Evolutionary conservation across 2,797 vertebrate genomes (phyloP).

Genomic region (Peromyscus attwateri): DNA sequence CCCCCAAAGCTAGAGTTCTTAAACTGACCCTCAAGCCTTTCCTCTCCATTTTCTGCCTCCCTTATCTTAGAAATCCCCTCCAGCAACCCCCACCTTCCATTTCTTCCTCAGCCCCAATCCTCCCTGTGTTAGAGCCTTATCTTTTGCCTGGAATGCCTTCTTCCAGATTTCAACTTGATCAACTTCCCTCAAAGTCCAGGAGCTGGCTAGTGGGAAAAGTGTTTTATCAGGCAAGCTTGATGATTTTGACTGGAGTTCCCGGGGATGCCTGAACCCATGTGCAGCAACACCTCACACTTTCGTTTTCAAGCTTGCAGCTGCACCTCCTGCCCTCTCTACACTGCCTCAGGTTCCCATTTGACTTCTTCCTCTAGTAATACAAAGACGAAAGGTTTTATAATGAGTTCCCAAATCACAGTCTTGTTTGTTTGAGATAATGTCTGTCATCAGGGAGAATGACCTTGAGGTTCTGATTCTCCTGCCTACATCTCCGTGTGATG

Average conservation of each 20-base stretch:
- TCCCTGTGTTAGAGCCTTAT: not conserved
- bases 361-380: not conserved
- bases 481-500: too few relatives aligned
- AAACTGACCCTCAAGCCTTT: not conserved
- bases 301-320: not conserved
- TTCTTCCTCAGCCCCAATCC: not conserved
- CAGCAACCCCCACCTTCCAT: not conserved
- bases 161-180: not conserved
- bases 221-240: not conserved
- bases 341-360: not conserved
- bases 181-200: not conserved
- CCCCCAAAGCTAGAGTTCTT: not conserved
- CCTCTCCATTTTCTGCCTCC: too few relatives aligned
- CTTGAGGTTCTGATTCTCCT: too few relatives aligned
- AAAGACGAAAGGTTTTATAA: not conserved
- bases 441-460: not conserved
- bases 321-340: not conserved
- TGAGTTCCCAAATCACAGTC: not conserved
- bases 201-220: not conserved
- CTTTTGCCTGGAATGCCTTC: not conserved
- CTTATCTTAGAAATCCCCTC: not conserved
- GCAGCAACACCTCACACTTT: not conserved
- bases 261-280: not conserved
- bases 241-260: not conserved
- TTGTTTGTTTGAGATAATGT: not conserved